phyloP scores from a whole-genome alignment of 2,888 invertebrate genomes.

The Heteromurus nitidus region DNA sequence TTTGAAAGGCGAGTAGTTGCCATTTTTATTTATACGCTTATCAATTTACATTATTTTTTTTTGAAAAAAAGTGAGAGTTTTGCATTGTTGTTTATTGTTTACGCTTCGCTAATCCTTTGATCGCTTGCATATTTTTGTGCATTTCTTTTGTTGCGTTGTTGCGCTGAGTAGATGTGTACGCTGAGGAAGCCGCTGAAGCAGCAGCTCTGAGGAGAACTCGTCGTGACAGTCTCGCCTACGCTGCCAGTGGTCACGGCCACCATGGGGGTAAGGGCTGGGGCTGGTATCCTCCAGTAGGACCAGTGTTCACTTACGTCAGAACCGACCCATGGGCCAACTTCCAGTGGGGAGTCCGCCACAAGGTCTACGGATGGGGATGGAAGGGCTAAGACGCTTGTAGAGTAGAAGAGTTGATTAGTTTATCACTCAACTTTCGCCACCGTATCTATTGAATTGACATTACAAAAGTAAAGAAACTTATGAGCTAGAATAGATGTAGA shows the following conservation, averaged over 20 bases:
- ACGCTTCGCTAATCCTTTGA: not conserved
- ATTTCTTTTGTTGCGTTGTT: not conserved
- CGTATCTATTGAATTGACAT: not conserved
- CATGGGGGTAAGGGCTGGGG: slow-evolving; percentile 39
- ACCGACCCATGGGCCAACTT: slow-evolving; percentile 72
- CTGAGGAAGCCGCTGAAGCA: slow-evolving; percentile 17
- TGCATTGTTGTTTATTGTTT: not conserved
- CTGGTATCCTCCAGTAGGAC: slow-evolving; percentile 69
- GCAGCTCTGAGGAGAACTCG: slow-evolving; percentile 39
- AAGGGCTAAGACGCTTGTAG: slow-evolving; percentile 42
- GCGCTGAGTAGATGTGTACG: slow-evolving; percentile 28
- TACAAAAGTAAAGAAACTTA: no score
- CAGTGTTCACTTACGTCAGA: slow-evolving; percentile 72
- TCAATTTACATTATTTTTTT: no score
- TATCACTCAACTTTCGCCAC: not conserved
- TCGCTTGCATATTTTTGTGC: not conserved
- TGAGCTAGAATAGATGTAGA: no score
- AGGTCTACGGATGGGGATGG: slow-evolving; percentile 70
- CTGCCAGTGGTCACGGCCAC: slow-evolving; percentile 22
- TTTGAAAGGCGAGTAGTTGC: no score
- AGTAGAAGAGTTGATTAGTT: not conserved
- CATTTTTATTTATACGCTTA: no score
- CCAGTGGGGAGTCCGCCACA: slow-evolving; percentile 71
- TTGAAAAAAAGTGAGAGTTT: slow-evolving; percentile 14
- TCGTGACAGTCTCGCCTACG: slow-evolving; percentile 54